phyloP scores from a whole-genome alignment of 2,888 invertebrate species.

The Carterocephalus palaemon region DNA sequence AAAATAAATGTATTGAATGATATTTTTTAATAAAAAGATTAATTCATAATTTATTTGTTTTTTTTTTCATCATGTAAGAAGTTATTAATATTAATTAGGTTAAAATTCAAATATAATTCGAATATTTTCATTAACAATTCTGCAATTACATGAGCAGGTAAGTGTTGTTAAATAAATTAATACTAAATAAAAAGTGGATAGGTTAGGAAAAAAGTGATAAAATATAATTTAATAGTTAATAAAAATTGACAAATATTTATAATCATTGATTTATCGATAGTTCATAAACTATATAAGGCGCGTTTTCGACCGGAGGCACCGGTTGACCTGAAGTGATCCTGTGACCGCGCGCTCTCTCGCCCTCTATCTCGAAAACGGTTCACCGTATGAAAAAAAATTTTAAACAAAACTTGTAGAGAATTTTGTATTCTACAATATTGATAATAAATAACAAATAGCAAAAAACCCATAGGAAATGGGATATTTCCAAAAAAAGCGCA shows the following conservation, averaged over 20 bases:
- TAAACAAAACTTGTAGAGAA: conserved; percentile 8
- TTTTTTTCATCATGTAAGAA: conserved; percentile 16
- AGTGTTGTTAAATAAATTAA: background rate
- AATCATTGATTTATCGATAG: background rate
- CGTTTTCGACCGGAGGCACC: background rate
- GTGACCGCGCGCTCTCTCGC: background rate
- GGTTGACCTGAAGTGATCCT: background rate
- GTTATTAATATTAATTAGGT: conserved; percentile 27
- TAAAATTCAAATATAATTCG: conserved; percentile 29
- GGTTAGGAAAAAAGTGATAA: background rate
- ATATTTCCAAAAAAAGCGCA: too few species aligned
- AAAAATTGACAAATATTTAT: background rate
- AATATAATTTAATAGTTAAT: background rate
- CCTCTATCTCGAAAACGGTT: conserved; percentile 6
- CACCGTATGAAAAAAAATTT: conserved; percentile 4
- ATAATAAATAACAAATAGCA: too few species aligned
- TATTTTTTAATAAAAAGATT: conserved; percentile 14
- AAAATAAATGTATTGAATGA: conserved; percentile 13
- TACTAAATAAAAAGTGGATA: background rate
- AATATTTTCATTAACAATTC: conserved; percentile 32
- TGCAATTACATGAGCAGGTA: too few species aligned
- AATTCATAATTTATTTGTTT: conserved; percentile 7
- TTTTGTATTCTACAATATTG: conserved; percentile 3
- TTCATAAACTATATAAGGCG: background rate
- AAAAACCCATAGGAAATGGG: too few species aligned